These are phyloP conservation scores for Itoplectis maculator DNA, from an alignment of 2,888 invertebrate genomes.

Conservation along the genomic window DNA sequence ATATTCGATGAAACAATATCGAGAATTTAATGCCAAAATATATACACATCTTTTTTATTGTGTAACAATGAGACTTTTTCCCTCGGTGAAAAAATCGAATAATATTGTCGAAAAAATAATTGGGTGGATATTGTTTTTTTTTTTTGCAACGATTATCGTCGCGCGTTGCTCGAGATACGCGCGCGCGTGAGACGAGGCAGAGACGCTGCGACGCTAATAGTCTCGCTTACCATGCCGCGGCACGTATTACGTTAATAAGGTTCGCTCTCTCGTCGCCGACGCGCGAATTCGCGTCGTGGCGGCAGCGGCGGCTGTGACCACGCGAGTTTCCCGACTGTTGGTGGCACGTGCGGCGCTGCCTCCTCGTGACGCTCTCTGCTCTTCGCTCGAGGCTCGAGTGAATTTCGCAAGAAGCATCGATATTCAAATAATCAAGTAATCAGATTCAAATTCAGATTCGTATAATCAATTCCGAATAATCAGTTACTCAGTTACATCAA, in stretches of 20 bases:
- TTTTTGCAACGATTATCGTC: neutral
- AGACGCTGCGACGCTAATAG: slow-evolving; percentile 35
- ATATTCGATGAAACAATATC: neutral
- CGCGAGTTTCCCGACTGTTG: slow-evolving; percentile 30
- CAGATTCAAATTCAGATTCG: too few species aligned
- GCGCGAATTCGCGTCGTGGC: neutral
- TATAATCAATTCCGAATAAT: too few species aligned
- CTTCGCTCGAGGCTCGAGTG: neutral
- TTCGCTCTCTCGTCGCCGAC: slow-evolving; percentile 48
- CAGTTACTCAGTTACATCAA: neutral
- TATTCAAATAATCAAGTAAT: neutral
- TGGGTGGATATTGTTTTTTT: too few species aligned
- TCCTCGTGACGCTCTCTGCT: neutral
- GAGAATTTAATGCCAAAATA: slow-evolving; percentile 2
- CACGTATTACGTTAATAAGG: slow-evolving; percentile 71
- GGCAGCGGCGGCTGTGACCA: neutral
- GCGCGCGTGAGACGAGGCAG: too few species aligned
- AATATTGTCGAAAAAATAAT: too few species aligned
- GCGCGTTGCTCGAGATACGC: neutral
- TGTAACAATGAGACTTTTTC: too few species aligned
- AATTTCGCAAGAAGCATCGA: neutral
- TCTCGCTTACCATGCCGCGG: slow-evolving; percentile 66
- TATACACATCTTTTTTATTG: neutral
- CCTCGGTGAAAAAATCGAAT: too few species aligned
- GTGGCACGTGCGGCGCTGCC: slow-evolving; percentile 56